phyloP scores from a whole-genome alignment of 2,797 vertebrate genomes.

The Melanotaenia maccullochi region DNA sequence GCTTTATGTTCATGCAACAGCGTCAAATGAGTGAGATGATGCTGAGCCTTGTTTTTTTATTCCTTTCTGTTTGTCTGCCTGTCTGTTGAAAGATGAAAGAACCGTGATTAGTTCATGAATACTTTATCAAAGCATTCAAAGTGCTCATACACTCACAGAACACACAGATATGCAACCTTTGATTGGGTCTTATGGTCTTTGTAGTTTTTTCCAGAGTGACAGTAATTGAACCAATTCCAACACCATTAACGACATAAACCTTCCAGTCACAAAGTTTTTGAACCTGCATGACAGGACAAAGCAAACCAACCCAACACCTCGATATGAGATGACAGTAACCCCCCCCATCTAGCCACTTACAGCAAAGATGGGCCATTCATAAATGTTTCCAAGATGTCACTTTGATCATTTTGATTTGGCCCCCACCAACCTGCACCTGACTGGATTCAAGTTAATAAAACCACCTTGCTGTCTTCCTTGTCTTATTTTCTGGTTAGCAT shows the following conservation, averaged over 20 bases:
- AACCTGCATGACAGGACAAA: conserved; percentile 62
- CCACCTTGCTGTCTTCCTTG: neutral
- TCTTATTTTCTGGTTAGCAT: neutral
- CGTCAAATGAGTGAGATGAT: conserved; percentile 22
- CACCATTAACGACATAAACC: conserved; percentile 71
- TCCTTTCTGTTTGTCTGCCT: conserved; percentile 43
- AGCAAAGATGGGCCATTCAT: conserved; percentile 21
- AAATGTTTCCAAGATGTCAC: conserved; percentile 49
- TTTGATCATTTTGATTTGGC: conserved; percentile 44
- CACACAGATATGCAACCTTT: conserved; percentile 47
- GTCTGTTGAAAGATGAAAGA: conserved; percentile 66
- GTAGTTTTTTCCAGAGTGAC: conserved; percentile 72
- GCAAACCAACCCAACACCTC: conserved; percentile 39
- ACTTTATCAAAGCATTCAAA: conserved; percentile 70
- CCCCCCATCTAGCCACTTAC: conserved; percentile 36
- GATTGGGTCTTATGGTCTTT: conserved; percentile 68
- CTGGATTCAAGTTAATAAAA: conserved; percentile 21
- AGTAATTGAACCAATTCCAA: conserved; percentile 74
- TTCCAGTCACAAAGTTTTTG: conserved; percentile 53
- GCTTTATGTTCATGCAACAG: neutral
- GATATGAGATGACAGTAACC: conserved; percentile 51
- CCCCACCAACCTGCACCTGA: conserved; percentile 20
- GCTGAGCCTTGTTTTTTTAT: conserved; percentile 9
- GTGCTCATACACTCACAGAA: conserved; percentile 22
- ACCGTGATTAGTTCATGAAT: conserved; percentile 69